Conservation (phyloP, 23 tunicate species). For the Styela clava region DNA sequence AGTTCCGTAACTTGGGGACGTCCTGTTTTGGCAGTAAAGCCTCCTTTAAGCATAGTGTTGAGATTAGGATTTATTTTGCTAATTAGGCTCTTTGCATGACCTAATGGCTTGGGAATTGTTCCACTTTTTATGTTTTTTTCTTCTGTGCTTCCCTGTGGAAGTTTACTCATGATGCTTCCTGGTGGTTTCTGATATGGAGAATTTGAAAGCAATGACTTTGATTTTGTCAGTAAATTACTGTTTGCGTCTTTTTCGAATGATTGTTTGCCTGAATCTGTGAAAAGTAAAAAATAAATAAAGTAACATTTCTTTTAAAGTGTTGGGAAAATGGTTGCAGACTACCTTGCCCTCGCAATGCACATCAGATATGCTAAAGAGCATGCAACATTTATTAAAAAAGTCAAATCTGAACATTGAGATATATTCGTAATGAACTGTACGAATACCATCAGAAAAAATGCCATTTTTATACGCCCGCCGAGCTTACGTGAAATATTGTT, state of each 20-base stretch:
- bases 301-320: no score
- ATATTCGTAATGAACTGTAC: no score
- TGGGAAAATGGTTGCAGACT: no score
- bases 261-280: not conserved
- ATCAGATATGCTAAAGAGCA: no score
- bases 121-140: not conserved
- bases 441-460: no score
- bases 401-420: no score
- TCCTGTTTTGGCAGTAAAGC: slow-evolving; percentile 3
- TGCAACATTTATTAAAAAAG: no score
- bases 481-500: no score
- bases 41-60: not conserved
- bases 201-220: not conserved
- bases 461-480: no score
- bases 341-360: no score
- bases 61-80: not conserved
- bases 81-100: not conserved
- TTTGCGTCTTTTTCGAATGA: slow-evolving; percentile 12
- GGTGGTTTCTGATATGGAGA: slow-evolving; percentile 47
- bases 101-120: not conserved
- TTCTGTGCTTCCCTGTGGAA: not conserved
- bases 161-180: not conserved
- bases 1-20: slow-evolving; percentile 23
- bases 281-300: no score
- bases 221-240: not conserved